Conservation (phyloP, 2,888 invertebrate genomes). For the Ophion costatus region DNA sequence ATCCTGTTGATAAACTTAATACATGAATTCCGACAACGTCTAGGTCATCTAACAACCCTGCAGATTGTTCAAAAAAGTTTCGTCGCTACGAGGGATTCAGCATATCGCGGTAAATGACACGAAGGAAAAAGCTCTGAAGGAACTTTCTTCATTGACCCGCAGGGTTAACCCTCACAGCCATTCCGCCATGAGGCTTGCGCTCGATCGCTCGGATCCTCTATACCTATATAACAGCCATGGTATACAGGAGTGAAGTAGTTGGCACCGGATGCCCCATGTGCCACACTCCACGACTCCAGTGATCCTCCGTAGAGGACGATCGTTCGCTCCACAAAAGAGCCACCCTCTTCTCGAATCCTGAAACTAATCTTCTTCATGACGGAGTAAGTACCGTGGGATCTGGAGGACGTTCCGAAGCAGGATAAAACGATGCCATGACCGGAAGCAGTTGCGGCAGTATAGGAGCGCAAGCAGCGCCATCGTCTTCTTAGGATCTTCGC, state of each 20-base stretch:
- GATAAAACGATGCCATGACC: slow-evolving; percentile 42
- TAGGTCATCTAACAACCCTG: too few relatives aligned
- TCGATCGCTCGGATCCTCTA: background rate
- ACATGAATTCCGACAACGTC: background rate
- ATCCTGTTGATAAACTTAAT: too few relatives aligned
- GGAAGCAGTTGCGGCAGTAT: slow-evolving; percentile 25
- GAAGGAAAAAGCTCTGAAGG: background rate
- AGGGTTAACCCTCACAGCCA: slow-evolving; percentile 1
- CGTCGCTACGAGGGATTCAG: background rate
- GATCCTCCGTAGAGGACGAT: slow-evolving; percentile 46
- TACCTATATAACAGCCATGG: slow-evolving; percentile 2
- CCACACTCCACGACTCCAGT: slow-evolving; percentile 33
- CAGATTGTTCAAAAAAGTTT: background rate
- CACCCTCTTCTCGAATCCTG: slow-evolving; percentile 49
- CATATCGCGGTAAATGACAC: slow-evolving; percentile 6
- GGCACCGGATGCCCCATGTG: slow-evolving; percentile 43
- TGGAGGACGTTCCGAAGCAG: slow-evolving; percentile 49
- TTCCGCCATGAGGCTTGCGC: background rate
- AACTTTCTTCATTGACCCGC: slow-evolving; percentile 7
- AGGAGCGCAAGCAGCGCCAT: slow-evolving; percentile 30
- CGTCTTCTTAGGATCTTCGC: slow-evolving; percentile 43
- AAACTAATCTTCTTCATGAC: slow-evolving; percentile 60
- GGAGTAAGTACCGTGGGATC: slow-evolving; percentile 56
- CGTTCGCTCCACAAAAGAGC: slow-evolving; percentile 39
- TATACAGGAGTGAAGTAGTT: slow-evolving; percentile 10